phyloP scores from a whole-genome alignment of 2,888 invertebrate genomes.

The Cyclophora punctaria region DNA sequence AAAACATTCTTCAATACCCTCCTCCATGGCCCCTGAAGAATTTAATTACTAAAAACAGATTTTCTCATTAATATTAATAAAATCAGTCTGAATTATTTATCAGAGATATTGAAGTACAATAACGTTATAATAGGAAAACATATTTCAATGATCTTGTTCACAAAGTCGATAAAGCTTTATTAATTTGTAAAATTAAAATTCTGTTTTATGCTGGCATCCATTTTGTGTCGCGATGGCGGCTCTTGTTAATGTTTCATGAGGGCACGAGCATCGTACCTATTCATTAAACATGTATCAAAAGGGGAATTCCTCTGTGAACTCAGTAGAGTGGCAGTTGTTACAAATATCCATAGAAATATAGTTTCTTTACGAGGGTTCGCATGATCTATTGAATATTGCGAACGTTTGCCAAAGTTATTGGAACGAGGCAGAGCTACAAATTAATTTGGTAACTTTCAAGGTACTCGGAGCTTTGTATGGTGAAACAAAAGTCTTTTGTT shows the following conservation, averaged over 20 bases:
- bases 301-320: conserved; percentile 3
- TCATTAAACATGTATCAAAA: conserved; percentile 24
- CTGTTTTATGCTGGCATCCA: conserved; percentile 12
- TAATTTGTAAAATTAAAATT: conserved; percentile 24
- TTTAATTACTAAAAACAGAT: background rate
- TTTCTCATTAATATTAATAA: conserved; percentile 20
- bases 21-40: too few relatives aligned
- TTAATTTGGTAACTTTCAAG: too few relatives aligned
- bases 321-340: conserved; percentile 8
- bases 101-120: too few relatives aligned
- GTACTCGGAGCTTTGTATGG: too few relatives aligned
- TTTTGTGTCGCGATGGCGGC: conserved; percentile 16
- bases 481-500: too few relatives aligned
- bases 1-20: too few relatives aligned
- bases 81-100: too few relatives aligned
- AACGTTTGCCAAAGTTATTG: too few relatives aligned
- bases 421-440: too few relatives aligned
- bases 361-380: background rate
- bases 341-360: conserved; percentile 1
- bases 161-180: conserved; percentile 14
- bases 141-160: background rate
- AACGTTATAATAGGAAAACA: background rate
- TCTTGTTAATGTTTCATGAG: conserved; percentile 25
- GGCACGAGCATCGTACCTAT: conserved; percentile 11
- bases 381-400: too few relatives aligned